These are phyloP conservation scores for Myiagra hebetior DNA, from an alignment of 2,113 vertebrate species.

Conservation along the genomic window DNA sequence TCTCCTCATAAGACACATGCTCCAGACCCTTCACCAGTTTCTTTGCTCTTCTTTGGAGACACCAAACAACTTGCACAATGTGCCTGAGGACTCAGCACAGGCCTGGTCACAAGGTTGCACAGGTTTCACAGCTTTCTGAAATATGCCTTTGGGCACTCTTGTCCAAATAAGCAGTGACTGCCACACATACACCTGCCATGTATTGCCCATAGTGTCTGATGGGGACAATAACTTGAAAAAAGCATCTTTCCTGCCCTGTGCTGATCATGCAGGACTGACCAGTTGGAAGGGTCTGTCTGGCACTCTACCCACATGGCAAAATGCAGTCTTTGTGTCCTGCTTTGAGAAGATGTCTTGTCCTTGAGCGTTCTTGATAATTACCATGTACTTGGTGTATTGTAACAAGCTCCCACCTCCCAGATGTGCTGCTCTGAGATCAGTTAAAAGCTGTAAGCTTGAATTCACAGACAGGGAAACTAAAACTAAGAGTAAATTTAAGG, in stretches of 20 bases:
- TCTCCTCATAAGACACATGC: background rate
- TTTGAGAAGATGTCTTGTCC: background rate
- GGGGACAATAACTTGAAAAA: background rate
- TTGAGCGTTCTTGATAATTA: background rate
- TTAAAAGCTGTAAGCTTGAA: background rate
- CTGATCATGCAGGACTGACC: background rate
- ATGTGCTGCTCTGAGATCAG: background rate
- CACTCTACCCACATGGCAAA: background rate
- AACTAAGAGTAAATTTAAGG: background rate
- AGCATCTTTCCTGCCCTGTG: background rate
- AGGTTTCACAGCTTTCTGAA: background rate
- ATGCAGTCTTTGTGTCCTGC: background rate
- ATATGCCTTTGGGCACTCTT: background rate
- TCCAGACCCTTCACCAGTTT: background rate
- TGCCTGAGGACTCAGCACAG: background rate
- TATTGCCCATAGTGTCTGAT: background rate
- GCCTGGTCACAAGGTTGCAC: background rate
- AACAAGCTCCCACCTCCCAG: background rate
- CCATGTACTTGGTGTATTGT: background rate
- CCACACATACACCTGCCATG: accelerated
- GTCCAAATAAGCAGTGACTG: background rate
- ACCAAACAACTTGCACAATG: background rate
- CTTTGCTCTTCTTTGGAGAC: background rate
- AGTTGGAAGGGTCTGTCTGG: background rate
- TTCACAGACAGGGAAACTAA: background rate